phyloP scores from a whole-genome alignment of 2,113 vertebrate genomes.

The Colossoma macropomum region DNA sequence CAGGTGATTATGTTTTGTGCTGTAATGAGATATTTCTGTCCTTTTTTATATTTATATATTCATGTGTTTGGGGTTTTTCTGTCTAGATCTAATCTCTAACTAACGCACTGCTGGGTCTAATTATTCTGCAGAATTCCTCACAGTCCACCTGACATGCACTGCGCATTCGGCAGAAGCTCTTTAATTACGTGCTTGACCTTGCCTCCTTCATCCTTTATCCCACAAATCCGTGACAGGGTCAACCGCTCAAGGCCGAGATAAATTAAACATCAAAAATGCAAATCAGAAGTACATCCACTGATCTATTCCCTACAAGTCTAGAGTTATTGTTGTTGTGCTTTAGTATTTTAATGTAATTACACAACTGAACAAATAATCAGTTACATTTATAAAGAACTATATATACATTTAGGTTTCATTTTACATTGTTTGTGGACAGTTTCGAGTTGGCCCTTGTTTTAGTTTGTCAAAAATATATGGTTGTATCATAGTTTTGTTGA shows the following conservation, averaged over 20 bases:
- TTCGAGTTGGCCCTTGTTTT: too few species aligned
- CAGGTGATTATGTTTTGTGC: constrained; percentile 6
- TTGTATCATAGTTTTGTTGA: too few species aligned
- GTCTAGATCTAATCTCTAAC: background rate
- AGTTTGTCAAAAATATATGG: too few species aligned
- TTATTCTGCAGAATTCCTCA: constrained; percentile 32
- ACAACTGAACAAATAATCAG: too few species aligned
- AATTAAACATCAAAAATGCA: constrained; percentile 19
- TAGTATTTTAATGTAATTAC: too few species aligned
- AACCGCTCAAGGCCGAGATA: background rate
- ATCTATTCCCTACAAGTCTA: background rate
- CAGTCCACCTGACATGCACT: constrained; percentile 7
- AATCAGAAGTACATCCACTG: background rate
- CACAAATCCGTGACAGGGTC: background rate
- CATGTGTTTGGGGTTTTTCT: background rate
- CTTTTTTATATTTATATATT: background rate
- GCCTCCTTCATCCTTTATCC: background rate
- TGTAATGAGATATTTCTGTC: constrained; percentile 21
- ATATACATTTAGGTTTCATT: too few species aligned
- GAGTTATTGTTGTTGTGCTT: too few species aligned
- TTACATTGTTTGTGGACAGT: too few species aligned
- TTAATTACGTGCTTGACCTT: constrained; percentile 34
- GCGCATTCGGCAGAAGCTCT: constrained; percentile 1
- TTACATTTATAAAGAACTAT: too few species aligned
- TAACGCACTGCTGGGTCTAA: constrained; percentile 24